phyloP scores from a whole-genome alignment of 2,888 invertebrate genomes.

The Conops quadrifasciatus region DNA sequence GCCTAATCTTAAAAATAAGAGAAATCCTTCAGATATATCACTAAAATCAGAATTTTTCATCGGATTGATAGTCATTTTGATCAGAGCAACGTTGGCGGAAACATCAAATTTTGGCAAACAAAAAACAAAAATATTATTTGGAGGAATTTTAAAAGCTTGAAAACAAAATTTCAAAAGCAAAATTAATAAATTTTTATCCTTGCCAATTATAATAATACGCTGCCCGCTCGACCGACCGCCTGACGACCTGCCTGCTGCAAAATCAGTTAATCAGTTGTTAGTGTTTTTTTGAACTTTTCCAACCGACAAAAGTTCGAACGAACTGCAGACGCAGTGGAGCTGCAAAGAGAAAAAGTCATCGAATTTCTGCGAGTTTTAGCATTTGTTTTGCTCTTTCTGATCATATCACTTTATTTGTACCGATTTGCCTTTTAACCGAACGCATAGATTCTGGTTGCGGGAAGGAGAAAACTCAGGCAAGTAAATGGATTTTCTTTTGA shows the following conservation, averaged over 20 bases:
- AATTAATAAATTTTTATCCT: conserved; percentile 12
- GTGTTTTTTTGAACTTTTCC: conserved; percentile 13
- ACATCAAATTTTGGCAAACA: conserved; percentile 19
- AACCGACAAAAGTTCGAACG: conserved; percentile 28
- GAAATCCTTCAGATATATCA: no score
- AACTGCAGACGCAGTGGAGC: conserved; percentile 63
- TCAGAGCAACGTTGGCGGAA: conserved; percentile 23
- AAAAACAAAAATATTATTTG: conserved; percentile 5
- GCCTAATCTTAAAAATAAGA: neutral
- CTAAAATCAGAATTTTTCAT: neutral
- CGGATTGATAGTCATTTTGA: conserved; percentile 14
- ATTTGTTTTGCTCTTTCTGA: conserved; percentile 62
- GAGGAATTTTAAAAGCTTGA: neutral
- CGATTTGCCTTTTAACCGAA: conserved; percentile 59
- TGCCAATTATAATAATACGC: no score
- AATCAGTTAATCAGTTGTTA: neutral
- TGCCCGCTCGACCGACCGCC: neutral
- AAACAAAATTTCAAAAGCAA: neutral
- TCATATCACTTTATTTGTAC: conserved; percentile 63
- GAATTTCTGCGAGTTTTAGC: conserved; percentile 63
- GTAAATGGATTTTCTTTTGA: neutral
- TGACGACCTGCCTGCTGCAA: neutral
- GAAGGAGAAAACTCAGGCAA: neutral
- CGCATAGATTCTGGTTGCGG: neutral
- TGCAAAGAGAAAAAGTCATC: conserved; percentile 63